Conservation (phyloP, 2,797 vertebrate genomes). For the Merluccius polli region DNA sequence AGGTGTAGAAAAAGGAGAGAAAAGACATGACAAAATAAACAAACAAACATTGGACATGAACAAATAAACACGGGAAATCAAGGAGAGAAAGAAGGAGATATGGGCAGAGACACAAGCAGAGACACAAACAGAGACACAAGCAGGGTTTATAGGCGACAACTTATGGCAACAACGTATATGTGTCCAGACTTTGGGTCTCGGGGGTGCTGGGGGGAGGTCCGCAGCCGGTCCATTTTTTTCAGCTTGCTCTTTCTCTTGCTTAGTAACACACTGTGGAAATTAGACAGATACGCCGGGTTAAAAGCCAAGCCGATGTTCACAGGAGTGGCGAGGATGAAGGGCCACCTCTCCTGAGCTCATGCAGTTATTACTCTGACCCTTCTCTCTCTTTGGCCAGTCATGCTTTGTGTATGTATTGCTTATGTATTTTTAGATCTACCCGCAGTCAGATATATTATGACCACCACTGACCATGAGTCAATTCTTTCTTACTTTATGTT, state of each 20-base stretch:
- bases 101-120: not conserved
- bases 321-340: slow-evolving; percentile 39
- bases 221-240: slow-evolving; percentile 55
- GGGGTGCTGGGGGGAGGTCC: slow-evolving; percentile 46
- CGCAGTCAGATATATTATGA: slow-evolving; percentile 28
- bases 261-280: slow-evolving; percentile 75
- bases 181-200: slow-evolving; percentile 76
- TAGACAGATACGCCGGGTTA: slow-evolving; percentile 70
- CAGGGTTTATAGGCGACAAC: slow-evolving; percentile 56
- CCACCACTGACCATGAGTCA: not conserved
- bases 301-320: slow-evolving; percentile 48
- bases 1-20: slow-evolving; percentile 46
- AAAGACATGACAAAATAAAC: slow-evolving; percentile 47
- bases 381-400: slow-evolving; percentile 47
- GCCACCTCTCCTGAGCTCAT: slow-evolving; percentile 44
- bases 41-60: not conserved
- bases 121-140: slow-evolving; percentile 47
- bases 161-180: slow-evolving; percentile 64
- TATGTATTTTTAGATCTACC: slow-evolving; percentile 7
- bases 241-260: slow-evolving; percentile 60
- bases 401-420: slow-evolving; percentile 11
- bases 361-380: slow-evolving; percentile 50
- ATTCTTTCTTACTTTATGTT: not conserved
- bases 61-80: not conserved
- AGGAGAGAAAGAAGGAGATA: not conserved